phyloP scores from a whole-genome alignment of 2,113 vertebrate genomes.

The Enhydra lutris region DNA sequence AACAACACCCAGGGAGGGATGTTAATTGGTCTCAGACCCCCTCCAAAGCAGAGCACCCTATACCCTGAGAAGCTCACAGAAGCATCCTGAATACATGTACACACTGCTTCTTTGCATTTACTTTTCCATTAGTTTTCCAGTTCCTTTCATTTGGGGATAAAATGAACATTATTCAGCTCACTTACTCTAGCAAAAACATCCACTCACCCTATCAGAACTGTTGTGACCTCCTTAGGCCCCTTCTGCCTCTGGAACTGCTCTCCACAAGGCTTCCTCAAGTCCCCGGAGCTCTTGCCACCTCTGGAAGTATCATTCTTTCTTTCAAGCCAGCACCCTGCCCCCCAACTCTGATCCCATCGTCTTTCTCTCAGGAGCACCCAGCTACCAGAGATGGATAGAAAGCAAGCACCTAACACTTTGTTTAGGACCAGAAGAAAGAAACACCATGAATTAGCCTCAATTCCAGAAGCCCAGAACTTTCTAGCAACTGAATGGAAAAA shows the following conservation, averaged over 20 bases:
- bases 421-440: background rate
- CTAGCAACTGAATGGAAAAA: background rate
- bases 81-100: background rate
- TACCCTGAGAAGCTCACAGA: background rate
- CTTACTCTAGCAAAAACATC: background rate
- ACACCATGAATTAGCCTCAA: background rate
- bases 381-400: background rate
- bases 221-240: background rate
- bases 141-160: background rate
- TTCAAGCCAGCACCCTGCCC: background rate
- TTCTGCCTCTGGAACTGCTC: background rate
- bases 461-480: background rate
- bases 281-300: background rate
- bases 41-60: background rate
- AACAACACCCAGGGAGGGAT: background rate
- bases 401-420: background rate
- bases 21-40: background rate
- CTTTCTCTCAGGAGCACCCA: background rate
- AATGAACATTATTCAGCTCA: background rate
- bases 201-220: background rate
- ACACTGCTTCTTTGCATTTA: background rate
- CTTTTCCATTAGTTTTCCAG: background rate
- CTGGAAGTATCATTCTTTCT: background rate
- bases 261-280: background rate
- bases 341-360: background rate